Base-by-base conservation (phyloP, 2,113 vertebrate species). In the Orientallactaga bullata region DNA sequence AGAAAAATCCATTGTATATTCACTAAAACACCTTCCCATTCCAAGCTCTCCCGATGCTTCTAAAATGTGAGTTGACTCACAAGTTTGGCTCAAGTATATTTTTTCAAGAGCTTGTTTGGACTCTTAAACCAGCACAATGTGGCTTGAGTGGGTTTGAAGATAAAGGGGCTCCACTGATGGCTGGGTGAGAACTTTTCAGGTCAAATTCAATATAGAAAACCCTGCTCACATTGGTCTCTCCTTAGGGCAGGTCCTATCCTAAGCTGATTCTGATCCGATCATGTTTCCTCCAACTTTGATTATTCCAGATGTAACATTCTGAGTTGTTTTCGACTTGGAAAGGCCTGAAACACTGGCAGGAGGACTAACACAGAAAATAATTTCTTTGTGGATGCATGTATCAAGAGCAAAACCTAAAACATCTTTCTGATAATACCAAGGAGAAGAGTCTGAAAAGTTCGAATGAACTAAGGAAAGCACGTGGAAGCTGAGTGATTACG, bases 1-100 rank as follows among this genome's bases (percentile, higher is more conserved):
- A 96, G 96, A 97, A 96, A 97, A 96, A 90, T 32, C 47, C 61
- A 96, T 94, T 95, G 90, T 42, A 92, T 86, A 96, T 94, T 96
- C 95, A 96, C 60, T 76, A 77, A 88, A 60, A 51, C 2, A 20
- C 61, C 47, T 96, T 93, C 58, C 37, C 35, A 35, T 77, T 90
- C 71, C 30, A 76, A 92, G 60, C 60, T 89, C 74, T 93, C 35
- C 18, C 42, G 37, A 32, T 92, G 65, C 74, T 47, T 79, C 90
- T 68, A 83, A 93, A 89, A 93, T 94, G 92, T 96, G 94, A 89
- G 74, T 91, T 76, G 93, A 96, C 78, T 94, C 92, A 74, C 35
- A 88, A 95, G 55, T 88, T 81, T 76, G 26, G 26, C 51, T 93
- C 88, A 16, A 16, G 12, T 86, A 26, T 89, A 83, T 17, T 90